Percentiles rank a stretch among this genome's conserved stretches.
These are phyloP conservation scores for Menidia menidia DNA, from an alignment of 2,797 vertebrate species.

Conservation along the genomic window DNA sequence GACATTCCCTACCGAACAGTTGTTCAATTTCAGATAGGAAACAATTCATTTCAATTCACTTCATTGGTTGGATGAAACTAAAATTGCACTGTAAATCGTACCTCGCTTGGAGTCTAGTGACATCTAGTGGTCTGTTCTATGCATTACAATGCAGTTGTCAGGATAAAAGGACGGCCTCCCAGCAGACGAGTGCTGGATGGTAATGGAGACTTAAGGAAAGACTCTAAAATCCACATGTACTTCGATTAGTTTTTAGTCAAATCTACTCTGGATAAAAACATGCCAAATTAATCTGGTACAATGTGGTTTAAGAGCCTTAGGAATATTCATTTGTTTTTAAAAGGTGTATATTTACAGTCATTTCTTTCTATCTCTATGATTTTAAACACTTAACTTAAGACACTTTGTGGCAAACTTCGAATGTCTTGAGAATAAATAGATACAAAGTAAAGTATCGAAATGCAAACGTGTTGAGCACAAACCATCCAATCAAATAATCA, in stretches of 20 bases:
- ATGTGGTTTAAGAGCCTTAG: too few species aligned
- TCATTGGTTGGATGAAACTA: neutral
- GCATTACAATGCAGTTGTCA: neutral
- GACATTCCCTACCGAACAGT: neutral
- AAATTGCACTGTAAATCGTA: rapidly evolving
- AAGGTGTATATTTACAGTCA: neutral
- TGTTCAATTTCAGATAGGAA: neutral
- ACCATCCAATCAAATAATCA: too few species aligned
- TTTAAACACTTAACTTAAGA: neutral
- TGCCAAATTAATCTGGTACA: too few species aligned
- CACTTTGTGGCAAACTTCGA: neutral
- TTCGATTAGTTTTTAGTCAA: too few species aligned
- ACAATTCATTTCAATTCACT: neutral
- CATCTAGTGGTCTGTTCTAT: slow-evolving; percentile 50
- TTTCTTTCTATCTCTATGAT: neutral
- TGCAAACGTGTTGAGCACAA: too few species aligned
- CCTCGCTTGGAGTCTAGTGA: slow-evolving; percentile 33
- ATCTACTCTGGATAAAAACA: too few species aligned
- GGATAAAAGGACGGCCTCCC: neutral
- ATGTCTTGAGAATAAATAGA: too few species aligned
- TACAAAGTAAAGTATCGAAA: too few species aligned
- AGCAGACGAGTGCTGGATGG: neutral
- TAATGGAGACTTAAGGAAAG: too few species aligned
- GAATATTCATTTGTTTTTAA: too few species aligned
- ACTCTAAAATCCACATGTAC: too few species aligned